Evolutionary conservation across 1,140 invertebrate species (phyloP).

Genomic region (Drosophila pruinosa): DNA sequence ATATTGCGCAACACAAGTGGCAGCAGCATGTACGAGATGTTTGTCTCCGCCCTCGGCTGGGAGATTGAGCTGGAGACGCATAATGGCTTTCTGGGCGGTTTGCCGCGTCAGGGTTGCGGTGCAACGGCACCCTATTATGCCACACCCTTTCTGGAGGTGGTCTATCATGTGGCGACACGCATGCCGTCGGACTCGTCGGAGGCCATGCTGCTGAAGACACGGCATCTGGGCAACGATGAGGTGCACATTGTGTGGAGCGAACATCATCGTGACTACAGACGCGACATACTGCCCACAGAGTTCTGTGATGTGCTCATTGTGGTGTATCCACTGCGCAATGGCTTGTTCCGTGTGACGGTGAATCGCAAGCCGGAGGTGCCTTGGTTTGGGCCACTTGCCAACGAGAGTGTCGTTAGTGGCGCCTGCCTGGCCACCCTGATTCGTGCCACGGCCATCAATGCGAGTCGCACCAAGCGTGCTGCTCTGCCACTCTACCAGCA

Average conservation of each 20-base stretch:
- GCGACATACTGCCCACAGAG: conserved; percentile 98
- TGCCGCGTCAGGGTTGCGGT: conserved; percentile 96
- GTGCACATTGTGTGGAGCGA: conserved; percentile 99
- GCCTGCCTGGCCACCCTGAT: conserved; percentile 93
- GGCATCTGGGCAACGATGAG: conserved; percentile 99
- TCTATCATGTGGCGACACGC: conserved; percentile 99
- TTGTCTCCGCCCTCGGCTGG: conserved; percentile 97
- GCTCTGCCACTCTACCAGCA: conserved; percentile 95
- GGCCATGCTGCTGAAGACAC: conserved; percentile 95
- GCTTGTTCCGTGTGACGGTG: conserved; percentile 92
- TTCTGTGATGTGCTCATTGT: conserved; percentile 99
- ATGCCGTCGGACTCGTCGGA: conserved; percentile 95
- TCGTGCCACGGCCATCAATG: conserved; percentile 95
- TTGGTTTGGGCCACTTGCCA: conserved; percentile 97
- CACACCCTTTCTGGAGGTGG: conserved; percentile 94
- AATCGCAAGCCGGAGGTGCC: conserved; percentile 94
- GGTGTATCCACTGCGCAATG: conserved; percentile 95
- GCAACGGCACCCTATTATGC: conserved; percentile 97
- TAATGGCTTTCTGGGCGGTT: conserved; percentile 97
- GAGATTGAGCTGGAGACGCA: conserved; percentile 97
- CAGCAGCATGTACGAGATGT: conserved; percentile 96
- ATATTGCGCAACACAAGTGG: conserved; percentile 93
- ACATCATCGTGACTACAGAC: conserved; percentile 96
- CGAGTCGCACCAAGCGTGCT: conserved; percentile 94
- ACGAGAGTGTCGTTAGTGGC: conserved; percentile 95